Base-by-base conservation (phyloP, 2,888 invertebrate species). In the Endomychus coccineus region DNA sequence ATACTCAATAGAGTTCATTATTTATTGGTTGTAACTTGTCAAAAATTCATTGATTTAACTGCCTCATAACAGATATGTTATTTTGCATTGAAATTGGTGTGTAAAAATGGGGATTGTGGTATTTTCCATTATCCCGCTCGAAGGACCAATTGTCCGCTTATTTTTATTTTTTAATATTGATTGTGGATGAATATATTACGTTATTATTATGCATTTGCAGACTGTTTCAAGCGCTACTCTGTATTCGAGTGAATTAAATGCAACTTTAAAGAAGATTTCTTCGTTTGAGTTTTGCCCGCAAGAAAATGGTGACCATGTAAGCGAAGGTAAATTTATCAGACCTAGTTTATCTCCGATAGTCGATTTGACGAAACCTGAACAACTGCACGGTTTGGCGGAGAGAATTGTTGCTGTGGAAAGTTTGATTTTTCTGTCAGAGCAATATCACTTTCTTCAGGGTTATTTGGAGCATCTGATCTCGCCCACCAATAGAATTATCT, bases 361-460 rank as follows among this genome's bases (percentile, higher is more conserved):
- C 17, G 75, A 83, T 56, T 63, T 86, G 22, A 70, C 67, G 13
- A 73, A 75, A 39, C 74, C 83, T 3, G 85, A 87, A 40, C 79
- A 74, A 36, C 67, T 95, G 10, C 84, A 83, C 59, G 92, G 92
- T 0, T 65, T 96, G 16, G 71, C 82, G 0, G 89, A 92, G 56
- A 73, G 96, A 42, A 79, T 94, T 11, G 88, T 94, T 0, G 96
- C 86, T 0, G 85, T 91, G 0, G 96, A 97, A 67, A 96, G 96
- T 47, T 74, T 91, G 0, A 78, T 91, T 49, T 94, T 92, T 65
- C 71, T 97, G 48, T 80, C 89, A 0, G 80, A 82, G 48, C 96
- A 97, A 64, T 84, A 88, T 54, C 83, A 88, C 52, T 74, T 79
- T 33, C 67, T 97, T 13, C 85, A 85, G 43, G 80, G 83, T 3